Evolutionary conservation across 1,140 invertebrate genomes (phyloP).

Genomic region (Ceratoteleas bidentatus): DNA sequence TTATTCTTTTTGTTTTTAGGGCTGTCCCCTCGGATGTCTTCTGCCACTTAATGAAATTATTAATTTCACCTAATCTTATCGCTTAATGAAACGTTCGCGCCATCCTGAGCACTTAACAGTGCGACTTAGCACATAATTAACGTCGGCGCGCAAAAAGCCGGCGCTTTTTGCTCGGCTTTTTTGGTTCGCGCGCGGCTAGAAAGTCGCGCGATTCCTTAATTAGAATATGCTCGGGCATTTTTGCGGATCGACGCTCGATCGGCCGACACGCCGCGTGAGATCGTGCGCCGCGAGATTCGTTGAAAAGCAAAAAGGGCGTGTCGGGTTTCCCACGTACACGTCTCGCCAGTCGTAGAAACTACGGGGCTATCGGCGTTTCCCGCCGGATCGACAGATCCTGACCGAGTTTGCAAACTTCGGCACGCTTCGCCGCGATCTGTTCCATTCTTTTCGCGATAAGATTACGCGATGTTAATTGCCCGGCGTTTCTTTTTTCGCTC

Average conservation of each 20-base stretch:
- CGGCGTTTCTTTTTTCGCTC: slow-evolving; percentile 8
- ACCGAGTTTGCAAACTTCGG: slow-evolving; percentile 52
- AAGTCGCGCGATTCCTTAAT: slow-evolving; percentile 61
- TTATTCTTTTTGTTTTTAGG: too few species aligned
- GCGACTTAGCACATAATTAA: too few species aligned
- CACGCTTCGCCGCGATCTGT: slow-evolving; percentile 46
- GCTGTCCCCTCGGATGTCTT: too few species aligned
- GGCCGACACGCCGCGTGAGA: slow-evolving; percentile 46
- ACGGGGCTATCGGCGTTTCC: slow-evolving; percentile 40
- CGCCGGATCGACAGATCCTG: slow-evolving; percentile 43
- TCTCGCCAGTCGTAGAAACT: slow-evolving; percentile 56
- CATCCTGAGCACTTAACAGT: too few species aligned
- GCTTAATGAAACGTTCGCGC: too few species aligned
- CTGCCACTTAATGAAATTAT: too few species aligned
- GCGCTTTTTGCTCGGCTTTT: slow-evolving; percentile 46
- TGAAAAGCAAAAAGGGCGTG: slow-evolving; percentile 60
- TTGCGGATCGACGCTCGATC: slow-evolving; percentile 36
- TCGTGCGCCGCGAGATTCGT: slow-evolving; percentile 42
- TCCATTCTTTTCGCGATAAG: slow-evolving; percentile 52
- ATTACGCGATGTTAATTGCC: slow-evolving; percentile 52
- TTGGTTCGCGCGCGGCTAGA: slow-evolving; percentile 20
- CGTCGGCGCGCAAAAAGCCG: too few species aligned
- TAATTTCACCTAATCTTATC: too few species aligned
- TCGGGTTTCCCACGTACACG: slow-evolving; percentile 62
- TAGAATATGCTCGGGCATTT: slow-evolving; percentile 59